Percentiles rank a stretch among this genome's conserved stretches.
These are phyloP conservation scores for Molothrus aeneus DNA, from an alignment of 2,797 vertebrate genomes.

Conservation along the genomic window DNA sequence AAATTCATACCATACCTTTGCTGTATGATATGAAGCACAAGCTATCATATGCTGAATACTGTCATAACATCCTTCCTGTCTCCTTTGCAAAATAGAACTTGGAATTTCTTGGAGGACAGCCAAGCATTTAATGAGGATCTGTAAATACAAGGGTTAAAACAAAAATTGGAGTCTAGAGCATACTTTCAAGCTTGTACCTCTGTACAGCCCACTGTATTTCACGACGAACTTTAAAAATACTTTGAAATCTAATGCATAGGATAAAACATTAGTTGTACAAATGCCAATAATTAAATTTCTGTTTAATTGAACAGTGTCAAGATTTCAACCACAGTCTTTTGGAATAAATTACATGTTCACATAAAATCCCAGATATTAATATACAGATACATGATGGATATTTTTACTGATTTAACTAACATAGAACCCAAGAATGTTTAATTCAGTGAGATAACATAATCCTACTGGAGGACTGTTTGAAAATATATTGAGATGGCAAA, in stretches of 20 bases:
- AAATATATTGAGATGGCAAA: neutral
- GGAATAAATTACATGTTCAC: neutral
- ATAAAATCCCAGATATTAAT: neutral
- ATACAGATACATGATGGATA: neutral
- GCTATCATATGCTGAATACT: conserved; percentile 90
- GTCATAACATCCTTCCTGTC: conserved; percentile 72
- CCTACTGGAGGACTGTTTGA: neutral
- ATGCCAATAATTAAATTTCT: neutral
- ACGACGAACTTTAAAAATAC: neutral
- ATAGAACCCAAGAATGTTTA: neutral
- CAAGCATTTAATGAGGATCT: conserved; percentile 92
- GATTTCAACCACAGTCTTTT: neutral
- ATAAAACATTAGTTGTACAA: neutral
- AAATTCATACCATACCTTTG: conserved; percentile 81
- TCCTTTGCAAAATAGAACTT: conserved; percentile 76
- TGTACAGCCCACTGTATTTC: neutral
- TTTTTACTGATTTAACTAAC: conserved; percentile 5
- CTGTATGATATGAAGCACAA: conserved; percentile 87
- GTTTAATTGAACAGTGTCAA: neutral
- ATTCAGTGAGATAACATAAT: neutral
- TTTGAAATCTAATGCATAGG: neutral
- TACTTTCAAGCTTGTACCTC: neutral
- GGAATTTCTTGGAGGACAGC: conserved; percentile 86
- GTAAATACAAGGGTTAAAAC: conserved; percentile 56
- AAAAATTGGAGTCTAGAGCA: neutral